Conservation (phyloP, 2,888 invertebrate species). For the Thyatira batis region DNA sequence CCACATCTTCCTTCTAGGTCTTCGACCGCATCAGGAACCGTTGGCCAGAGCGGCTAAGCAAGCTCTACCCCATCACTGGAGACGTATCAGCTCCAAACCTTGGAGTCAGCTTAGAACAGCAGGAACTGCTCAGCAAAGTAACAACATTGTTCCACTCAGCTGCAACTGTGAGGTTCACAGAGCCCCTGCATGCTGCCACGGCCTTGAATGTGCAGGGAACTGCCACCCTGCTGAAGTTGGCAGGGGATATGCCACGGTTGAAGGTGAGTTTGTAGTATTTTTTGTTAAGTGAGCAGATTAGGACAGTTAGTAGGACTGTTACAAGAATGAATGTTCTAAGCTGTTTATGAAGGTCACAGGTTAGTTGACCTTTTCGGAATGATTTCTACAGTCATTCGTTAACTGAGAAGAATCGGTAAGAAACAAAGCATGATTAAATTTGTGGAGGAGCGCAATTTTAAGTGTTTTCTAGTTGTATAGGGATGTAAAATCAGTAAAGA, state of each 20-base stretch:
- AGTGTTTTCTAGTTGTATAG: no score
- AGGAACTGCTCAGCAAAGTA: conserved; percentile 85
- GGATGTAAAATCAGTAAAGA: no score
- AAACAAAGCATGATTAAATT: no score
- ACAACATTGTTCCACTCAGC: conserved; percentile 97
- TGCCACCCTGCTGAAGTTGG: conserved; percentile 90
- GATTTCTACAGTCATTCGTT: no score
- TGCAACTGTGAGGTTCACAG: conserved; percentile 97
- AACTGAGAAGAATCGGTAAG: no score
- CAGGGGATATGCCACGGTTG: conserved; percentile 89
- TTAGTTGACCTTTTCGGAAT: no score
- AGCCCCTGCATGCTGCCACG: conserved; percentile 92
- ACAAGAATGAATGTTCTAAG: no score
- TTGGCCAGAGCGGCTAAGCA: conserved; percentile 85
- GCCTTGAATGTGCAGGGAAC: conserved; percentile 95
- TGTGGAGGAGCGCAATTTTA: no score
- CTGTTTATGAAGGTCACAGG: no score
- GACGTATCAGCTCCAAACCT: conserved; percentile 88
- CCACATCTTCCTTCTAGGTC: conserved; percentile 64
- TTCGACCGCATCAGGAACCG: conserved; percentile 86
- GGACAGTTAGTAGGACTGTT: no score
- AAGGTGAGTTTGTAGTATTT: conserved; percentile 79
- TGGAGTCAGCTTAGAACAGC: conserved; percentile 86
- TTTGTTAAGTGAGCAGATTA: no score
- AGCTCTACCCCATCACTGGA: conserved; percentile 87